Evolutionary conservation across 2,797 vertebrate genomes (phyloP).

Genomic region (Austrolebias charrua): DNA sequence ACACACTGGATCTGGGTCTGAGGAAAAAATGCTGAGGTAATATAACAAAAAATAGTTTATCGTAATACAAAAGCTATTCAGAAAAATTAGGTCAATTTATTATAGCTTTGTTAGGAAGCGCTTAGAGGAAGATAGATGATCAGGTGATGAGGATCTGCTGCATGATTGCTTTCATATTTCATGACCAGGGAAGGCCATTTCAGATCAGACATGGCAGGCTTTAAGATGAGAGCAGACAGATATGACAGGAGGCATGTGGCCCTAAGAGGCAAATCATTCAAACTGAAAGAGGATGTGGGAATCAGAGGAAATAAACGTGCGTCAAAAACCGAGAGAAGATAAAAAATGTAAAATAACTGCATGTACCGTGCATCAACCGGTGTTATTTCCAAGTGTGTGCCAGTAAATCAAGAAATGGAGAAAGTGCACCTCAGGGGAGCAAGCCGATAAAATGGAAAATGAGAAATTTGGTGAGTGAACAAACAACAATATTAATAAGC

Average conservation of each 20-base stretch:
- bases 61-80: slow-evolving; percentile 6
- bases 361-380: slow-evolving; percentile 14
- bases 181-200: slow-evolving; percentile 31
- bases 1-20: background rate
- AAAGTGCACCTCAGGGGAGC: slow-evolving; percentile 27
- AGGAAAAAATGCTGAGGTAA: background rate
- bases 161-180: slow-evolving; percentile 34
- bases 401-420: slow-evolving; percentile 19
- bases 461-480: slow-evolving; percentile 20
- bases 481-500: slow-evolving; percentile 29
- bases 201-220: slow-evolving; percentile 33
- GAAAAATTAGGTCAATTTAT: slow-evolving; percentile 7
- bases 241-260: slow-evolving; percentile 42
- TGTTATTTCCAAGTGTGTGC: slow-evolving; percentile 20
- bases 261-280: slow-evolving; percentile 41
- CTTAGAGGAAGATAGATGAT: slow-evolving; percentile 2
- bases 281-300: slow-evolving; percentile 18
- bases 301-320: slow-evolving; percentile 41
- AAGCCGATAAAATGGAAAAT: slow-evolving; percentile 28
- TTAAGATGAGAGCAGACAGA: slow-evolving; percentile 56
- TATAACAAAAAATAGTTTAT: background rate
- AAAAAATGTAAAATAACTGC: background rate
- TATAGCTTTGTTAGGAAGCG: background rate
- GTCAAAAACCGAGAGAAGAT: slow-evolving; percentile 9
- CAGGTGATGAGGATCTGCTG: slow-evolving; percentile 2